A percentile compares a stretch with the other conserved stretches of the same genome.
Evolutionary conservation across 2,113 vertebrate species (phyloP).

Genomic region (Hyperopisus bebe): DNA sequence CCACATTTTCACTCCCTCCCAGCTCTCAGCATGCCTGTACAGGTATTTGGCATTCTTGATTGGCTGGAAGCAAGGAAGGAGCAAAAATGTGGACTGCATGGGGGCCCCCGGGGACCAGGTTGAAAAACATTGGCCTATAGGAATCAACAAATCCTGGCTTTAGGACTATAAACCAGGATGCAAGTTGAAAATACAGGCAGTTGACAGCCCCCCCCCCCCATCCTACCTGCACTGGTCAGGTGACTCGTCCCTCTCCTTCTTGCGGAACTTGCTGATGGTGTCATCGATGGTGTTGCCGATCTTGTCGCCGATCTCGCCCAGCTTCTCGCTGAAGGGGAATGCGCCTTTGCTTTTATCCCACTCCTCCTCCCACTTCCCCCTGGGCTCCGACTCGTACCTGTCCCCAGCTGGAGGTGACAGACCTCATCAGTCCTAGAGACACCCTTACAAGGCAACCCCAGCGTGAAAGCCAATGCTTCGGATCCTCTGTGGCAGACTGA

Average conservation of each 20-base stretch:
- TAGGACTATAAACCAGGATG: background rate
- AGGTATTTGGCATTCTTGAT: background rate
- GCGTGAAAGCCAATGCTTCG: background rate
- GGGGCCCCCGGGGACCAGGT: background rate
- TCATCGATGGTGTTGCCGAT: constrained; percentile 95
- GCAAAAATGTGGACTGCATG: background rate
- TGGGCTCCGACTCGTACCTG: constrained; percentile 75
- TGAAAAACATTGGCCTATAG: background rate
- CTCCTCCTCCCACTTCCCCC: constrained; percentile 89
- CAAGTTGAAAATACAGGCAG: background rate
- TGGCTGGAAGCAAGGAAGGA: background rate
- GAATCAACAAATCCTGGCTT: background rate
- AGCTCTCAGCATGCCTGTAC: background rate
- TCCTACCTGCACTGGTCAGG: constrained; percentile 87
- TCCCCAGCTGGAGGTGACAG: constrained; percentile 61
- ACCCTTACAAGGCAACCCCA: background rate
- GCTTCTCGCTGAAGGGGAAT: constrained; percentile 93
- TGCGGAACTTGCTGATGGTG: constrained; percentile 90
- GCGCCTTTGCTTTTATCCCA: constrained; percentile 84
- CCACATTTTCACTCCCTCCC: background rate
- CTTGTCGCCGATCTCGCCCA: constrained; percentile 92
- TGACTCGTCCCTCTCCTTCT: constrained; percentile 82
- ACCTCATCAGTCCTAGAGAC: background rate
- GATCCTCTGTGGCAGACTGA: background rate
- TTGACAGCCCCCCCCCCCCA: constrained; percentile 34